These are phyloP conservation scores for Abrostola triplasia DNA, from an alignment of 2,888 invertebrate genomes.

Conservation along the genomic window DNA sequence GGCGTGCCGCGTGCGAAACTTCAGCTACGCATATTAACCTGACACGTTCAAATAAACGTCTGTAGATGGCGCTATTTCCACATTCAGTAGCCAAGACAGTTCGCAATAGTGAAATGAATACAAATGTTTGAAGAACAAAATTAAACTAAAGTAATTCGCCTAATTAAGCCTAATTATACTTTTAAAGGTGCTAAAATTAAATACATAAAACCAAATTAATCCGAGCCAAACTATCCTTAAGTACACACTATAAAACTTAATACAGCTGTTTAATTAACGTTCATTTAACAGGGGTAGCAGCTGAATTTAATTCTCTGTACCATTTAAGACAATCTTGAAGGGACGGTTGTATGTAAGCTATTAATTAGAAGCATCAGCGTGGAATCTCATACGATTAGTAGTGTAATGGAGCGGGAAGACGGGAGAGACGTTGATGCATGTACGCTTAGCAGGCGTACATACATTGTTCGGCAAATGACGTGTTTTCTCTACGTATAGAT, in stretches of 20 bases:
- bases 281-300: constrained; percentile 43
- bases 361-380: constrained; percentile 80
- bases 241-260: constrained; percentile 49
- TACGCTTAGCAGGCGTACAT: constrained; percentile 42
- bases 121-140: neutral
- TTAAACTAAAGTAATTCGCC: neutral
- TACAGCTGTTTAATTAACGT: constrained; percentile 54
- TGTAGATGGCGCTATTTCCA: constrained; percentile 37
- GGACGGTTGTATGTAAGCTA: constrained; percentile 69
- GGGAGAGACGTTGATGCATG: constrained; percentile 77
- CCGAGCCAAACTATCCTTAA: constrained; percentile 39
- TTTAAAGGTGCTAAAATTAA: constrained; percentile 8
- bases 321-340: constrained; percentile 66
- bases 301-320: constrained; percentile 62
- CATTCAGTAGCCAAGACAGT: no score
- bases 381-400: constrained; percentile 83
- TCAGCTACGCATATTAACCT: neutral
- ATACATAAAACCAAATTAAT: constrained; percentile 16
- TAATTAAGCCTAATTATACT: neutral
- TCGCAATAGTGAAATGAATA: no score
- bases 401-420: constrained; percentile 76
- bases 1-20: neutral
- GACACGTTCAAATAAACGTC: neutral
- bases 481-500: constrained; percentile 22
- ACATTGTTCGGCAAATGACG: constrained; percentile 51